Conservation (phyloP, 2,888 invertebrate genomes). For the Argyra leucocephala region DNA sequence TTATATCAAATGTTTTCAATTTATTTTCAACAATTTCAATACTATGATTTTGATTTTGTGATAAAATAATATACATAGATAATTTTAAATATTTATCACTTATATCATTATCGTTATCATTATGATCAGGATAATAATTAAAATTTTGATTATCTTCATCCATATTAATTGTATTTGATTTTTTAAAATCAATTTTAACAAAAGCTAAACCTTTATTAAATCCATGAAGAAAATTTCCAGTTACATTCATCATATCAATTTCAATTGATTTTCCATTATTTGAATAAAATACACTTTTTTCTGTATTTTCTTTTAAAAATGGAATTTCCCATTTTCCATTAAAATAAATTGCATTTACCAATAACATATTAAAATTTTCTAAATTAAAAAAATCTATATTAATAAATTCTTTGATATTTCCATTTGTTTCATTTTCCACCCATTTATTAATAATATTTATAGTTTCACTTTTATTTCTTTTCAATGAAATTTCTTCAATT, state of each 20-base stretch:
- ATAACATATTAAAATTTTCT: constrained; percentile 45
- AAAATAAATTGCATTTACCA: constrained; percentile 74
- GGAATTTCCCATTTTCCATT: constrained; percentile 63
- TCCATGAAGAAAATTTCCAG: constrained; percentile 24
- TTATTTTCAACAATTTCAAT: constrained; percentile 52
- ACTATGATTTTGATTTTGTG: constrained; percentile 52
- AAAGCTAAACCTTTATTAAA: neutral
- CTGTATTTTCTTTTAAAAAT: constrained; percentile 45
- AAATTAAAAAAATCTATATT: neutral
- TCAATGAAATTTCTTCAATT: no score
- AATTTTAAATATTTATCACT: constrained; percentile 57
- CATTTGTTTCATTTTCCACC: no score
- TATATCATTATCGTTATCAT: constrained; percentile 57
- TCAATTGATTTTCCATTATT: constrained; percentile 33
- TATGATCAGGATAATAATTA: constrained; percentile 18
- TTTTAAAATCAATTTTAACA: neutral
- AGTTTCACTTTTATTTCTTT: no score
- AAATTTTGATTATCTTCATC: neutral
- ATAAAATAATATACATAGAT: constrained; percentile 63
- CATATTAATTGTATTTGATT: neutral
- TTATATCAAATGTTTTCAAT: constrained; percentile 47
- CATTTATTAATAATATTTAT: no score
- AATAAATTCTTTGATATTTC: neutral
- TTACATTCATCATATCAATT: constrained; percentile 60
- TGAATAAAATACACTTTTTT: constrained; percentile 36